Base-by-base conservation (phyloP, 2,888 invertebrate genomes). In the Agrotis exclamationis region DNA sequence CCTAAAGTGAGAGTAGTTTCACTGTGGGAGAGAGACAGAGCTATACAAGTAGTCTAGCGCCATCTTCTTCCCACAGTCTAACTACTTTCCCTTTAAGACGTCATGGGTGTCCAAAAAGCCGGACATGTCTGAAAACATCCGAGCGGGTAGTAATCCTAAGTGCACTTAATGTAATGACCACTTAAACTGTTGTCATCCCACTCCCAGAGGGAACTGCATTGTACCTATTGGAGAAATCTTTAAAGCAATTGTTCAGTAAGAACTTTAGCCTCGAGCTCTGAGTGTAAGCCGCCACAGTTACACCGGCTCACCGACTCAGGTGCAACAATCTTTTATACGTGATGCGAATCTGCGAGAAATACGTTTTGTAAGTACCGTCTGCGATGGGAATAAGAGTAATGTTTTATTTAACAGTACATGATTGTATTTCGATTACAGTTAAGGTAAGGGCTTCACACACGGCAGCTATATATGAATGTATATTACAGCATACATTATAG, bases 201-300 rank as follows among this genome's bases (percentile, higher is more conserved):
- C 54, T 70, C 20, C 24, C 24, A 16, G 20, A 33, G 70, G 53
- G n/a, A 54, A 45, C 18, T 33, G 33, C 56, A 33, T n/a, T 59
- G 59, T 53, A 75, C 39, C 70, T n/a, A n/a, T n/a, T 63, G 39
- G 59, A 76, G 62, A 73, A 76, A 78, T 76, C 62, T 78, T 73
- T 59, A 58, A 72, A 78, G n/a, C 78, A 63, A 78, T 76, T 72
- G 78, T 78, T 64, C 53, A 33, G 54, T 58, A 62, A 78, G 66
- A 78, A 54, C n/a, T 67, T 53, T 33, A 67, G 45, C 33, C 60
- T 71, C 64, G 44, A 24, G 64, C 56, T 76, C 5, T 33, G 45
- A 58, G 60, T 51, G 62, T 58, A 78, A 66, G 62, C 58, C 53
- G 58, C 28, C 24, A 51, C 22, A 11, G 72, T 63, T 47, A 54